Evolutionary conservation across 2,113 vertebrate species (phyloP).

Genomic region (Amblyopsis rosae): DNA sequence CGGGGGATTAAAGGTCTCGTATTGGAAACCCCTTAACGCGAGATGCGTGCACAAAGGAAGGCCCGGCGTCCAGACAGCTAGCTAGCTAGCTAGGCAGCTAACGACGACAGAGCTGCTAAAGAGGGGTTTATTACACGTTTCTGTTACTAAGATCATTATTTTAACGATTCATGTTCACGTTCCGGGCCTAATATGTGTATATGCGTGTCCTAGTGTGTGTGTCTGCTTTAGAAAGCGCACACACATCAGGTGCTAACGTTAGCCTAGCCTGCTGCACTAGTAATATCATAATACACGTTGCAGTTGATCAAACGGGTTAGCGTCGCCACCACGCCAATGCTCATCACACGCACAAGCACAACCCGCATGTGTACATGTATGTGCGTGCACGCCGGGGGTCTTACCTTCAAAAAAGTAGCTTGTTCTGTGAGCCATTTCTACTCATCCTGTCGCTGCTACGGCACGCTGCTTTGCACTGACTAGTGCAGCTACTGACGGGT

Average conservation of each 20-base stretch:
- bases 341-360: too few species aligned
- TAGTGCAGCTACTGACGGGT: too few species aligned
- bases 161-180: too few species aligned
- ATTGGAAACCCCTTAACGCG: too few species aligned
- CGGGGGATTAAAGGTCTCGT: too few species aligned
- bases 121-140: too few species aligned
- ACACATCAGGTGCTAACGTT: neutral
- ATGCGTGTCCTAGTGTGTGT: neutral
- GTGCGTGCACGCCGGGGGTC: neutral
- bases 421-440: constrained; percentile 78
- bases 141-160: too few species aligned
- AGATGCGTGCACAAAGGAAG: neutral
- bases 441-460: constrained; percentile 53
- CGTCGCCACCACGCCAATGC: too few species aligned
- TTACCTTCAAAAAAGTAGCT: constrained; percentile 79
- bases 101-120: constrained; percentile 10
- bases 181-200: too few species aligned
- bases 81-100: constrained; percentile 10
- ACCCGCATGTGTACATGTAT: neutral
- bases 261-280: neutral
- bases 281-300: too few species aligned
- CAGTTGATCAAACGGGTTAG: too few species aligned
- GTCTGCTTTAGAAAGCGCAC: neutral
- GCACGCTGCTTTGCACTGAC: neutral
- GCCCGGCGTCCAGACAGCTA: neutral